These are phyloP conservation scores for Hemiscyllium ocellatum DNA, from an alignment of 2,113 vertebrate genomes.

Conservation along the genomic window DNA sequence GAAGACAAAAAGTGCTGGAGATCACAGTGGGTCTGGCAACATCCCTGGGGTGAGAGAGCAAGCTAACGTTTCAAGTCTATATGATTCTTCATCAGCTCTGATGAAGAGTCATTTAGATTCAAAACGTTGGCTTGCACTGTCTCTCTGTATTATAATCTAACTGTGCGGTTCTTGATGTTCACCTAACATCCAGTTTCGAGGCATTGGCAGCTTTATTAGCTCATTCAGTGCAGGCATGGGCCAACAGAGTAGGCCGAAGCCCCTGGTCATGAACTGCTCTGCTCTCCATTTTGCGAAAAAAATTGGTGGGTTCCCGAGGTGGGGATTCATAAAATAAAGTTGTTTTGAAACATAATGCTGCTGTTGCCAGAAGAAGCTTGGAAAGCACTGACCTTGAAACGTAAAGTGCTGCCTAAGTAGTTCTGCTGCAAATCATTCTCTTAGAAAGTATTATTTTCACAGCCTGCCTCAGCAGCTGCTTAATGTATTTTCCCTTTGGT, in stretches of 20 bases:
- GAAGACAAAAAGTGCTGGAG: too few relatives aligned
- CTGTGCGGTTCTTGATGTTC: neutral
- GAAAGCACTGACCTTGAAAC: neutral
- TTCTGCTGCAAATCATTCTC: neutral
- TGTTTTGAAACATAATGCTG: neutral
- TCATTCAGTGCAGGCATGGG: neutral
- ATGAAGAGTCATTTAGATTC: too few relatives aligned
- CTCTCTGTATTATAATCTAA: neutral
- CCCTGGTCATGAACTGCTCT: neutral
- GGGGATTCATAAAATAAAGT: neutral
- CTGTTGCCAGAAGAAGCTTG: neutral
- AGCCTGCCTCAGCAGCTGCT: neutral
- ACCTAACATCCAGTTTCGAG: neutral
- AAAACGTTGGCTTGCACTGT: too few relatives aligned
- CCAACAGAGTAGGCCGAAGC: neutral
- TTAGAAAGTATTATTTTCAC: neutral
- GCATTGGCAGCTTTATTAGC: neutral
- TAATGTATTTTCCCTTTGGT: neutral
- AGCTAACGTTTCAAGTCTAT: too few relatives aligned
- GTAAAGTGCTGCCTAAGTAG: neutral
- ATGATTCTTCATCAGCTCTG: too few relatives aligned
- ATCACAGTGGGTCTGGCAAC: too few relatives aligned
- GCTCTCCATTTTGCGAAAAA: neutral
- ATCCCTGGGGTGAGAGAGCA: too few relatives aligned
- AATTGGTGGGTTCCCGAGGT: too few relatives aligned